Conservation (phyloP, 2,888 invertebrate species). For the Yponomeuta evonymella region DNA sequence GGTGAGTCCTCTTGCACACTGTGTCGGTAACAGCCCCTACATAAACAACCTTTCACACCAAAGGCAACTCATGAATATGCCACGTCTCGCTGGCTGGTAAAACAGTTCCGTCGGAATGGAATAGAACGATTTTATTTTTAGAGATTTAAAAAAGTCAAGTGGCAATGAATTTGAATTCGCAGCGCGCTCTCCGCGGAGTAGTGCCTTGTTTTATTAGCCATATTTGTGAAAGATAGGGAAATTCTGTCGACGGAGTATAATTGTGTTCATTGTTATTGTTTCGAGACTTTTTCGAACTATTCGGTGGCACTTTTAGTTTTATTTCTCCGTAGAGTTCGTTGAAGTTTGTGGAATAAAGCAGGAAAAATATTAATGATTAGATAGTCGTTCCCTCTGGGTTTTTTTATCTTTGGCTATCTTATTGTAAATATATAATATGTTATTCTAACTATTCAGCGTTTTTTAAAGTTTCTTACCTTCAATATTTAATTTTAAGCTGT, state of each 20-base stretch:
- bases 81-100: constrained; percentile 19
- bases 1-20: constrained; percentile 74
- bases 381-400: background rate
- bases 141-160: constrained; percentile 15
- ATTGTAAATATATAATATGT: background rate
- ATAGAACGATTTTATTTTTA: constrained; percentile 14
- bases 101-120: constrained; percentile 1
- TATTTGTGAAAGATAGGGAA: constrained; percentile 3
- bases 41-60: constrained; percentile 30
- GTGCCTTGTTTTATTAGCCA: constrained; percentile 14
- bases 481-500: too few relatives aligned
- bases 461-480: background rate
- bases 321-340: constrained; percentile 5
- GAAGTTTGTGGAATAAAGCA: constrained; percentile 5
- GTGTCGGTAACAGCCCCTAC: constrained; percentile 19
- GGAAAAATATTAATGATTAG: background rate
- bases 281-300: constrained; percentile 12
- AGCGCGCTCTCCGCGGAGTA: background rate
- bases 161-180: constrained; percentile 14
- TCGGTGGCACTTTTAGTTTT: constrained; percentile 7
- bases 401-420: background rate
- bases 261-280: constrained; percentile 15
- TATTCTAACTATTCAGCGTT: background rate
- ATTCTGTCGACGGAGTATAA: constrained; percentile 9
- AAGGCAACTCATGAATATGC: constrained; percentile 25